phyloP scores from a whole-genome alignment of 2,797 vertebrate species.

The Pseudochromis fuscus region DNA sequence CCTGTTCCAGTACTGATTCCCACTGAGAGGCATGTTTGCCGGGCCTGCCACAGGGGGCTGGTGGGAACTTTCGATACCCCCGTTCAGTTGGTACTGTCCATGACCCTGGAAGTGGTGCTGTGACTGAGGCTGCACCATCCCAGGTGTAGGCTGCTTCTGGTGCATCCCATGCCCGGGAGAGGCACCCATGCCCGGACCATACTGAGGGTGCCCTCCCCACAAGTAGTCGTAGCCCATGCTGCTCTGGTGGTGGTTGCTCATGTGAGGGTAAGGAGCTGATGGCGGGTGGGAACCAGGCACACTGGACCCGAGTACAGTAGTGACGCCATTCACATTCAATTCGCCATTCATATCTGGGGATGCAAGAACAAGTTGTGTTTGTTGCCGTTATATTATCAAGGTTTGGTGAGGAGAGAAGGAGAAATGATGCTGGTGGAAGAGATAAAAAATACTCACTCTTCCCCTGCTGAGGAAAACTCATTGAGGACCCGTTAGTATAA shows the following conservation, averaged over 20 bases:
- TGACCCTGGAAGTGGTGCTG: slow-evolving; percentile 89
- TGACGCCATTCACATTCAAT: slow-evolving; percentile 98
- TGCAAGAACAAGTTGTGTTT: slow-evolving; percentile 16
- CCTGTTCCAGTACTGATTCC: slow-evolving; percentile 91
- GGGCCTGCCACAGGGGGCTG: slow-evolving; percentile 85
- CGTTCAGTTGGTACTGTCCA: slow-evolving; percentile 91
- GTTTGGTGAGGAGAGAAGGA: not conserved
- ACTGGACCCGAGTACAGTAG: slow-evolving; percentile 94
- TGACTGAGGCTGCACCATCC: slow-evolving; percentile 84
- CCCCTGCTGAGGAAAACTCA: slow-evolving; percentile 93
- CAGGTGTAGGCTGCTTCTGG: slow-evolving; percentile 89
- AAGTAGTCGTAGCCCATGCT: slow-evolving; percentile 92
- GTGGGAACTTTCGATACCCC: slow-evolving; percentile 85
- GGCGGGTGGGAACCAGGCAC: slow-evolving; percentile 90
- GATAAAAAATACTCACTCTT: slow-evolving; percentile 92
- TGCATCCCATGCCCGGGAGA: slow-evolving; percentile 83
- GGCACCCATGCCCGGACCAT: slow-evolving; percentile 80
- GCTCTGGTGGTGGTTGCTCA: slow-evolving; percentile 89
- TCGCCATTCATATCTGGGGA: slow-evolving; percentile 94
- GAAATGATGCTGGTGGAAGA: not conserved
- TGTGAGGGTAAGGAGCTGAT: slow-evolving; percentile 84
- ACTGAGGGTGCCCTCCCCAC: slow-evolving; percentile 91
- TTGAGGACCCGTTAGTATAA: slow-evolving; percentile 92
- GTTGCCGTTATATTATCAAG: not conserved
- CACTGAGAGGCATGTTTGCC: slow-evolving; percentile 85